phyloP scores from a whole-genome alignment of 2,888 invertebrate genomes.

The Heterodera filipjevi region DNA sequence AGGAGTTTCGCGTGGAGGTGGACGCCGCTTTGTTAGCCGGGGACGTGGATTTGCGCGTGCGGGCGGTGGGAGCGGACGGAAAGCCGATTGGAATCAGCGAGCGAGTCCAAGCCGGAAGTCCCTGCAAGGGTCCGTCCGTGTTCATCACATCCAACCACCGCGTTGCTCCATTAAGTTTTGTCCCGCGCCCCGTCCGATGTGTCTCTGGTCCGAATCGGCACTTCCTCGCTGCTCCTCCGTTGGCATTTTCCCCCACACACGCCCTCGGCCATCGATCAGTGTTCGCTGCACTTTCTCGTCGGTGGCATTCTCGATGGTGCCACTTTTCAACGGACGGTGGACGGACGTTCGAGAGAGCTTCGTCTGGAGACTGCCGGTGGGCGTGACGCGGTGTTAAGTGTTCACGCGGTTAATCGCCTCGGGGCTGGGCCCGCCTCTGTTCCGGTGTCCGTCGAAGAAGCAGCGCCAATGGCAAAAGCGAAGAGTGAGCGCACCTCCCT shows the following conservation, averaged over 20 bases:
- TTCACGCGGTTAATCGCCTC: constrained; percentile 52
- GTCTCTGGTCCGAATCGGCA: constrained; percentile 29
- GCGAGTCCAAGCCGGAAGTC: constrained; percentile 14
- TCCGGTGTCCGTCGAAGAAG: constrained; percentile 35
- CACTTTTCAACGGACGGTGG: constrained; percentile 43
- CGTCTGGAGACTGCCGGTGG: constrained; percentile 34
- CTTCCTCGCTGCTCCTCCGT: constrained; percentile 37
- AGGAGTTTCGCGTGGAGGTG: constrained; percentile 28
- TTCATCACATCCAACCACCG: background rate
- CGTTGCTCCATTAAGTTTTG: constrained; percentile 29
- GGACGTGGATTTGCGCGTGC: constrained; percentile 34
- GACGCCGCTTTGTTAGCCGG: constrained; percentile 29
- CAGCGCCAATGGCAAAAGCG: constrained; percentile 7
- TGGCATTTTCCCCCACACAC: constrained; percentile 51
- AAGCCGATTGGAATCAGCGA: constrained; percentile 34
- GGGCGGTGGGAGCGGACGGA: constrained; percentile 40
- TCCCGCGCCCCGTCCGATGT: constrained; percentile 37
- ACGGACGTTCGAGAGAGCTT: constrained; percentile 48
- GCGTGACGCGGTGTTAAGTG: constrained; percentile 1
- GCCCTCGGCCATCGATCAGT: constrained; percentile 40
- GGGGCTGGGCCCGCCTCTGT: constrained; percentile 59
- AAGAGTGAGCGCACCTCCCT: constrained; percentile 20
- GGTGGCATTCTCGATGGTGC: constrained; percentile 53
- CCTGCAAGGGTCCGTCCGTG: constrained; percentile 9
- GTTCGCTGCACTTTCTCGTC: constrained; percentile 59